Percentiles rank a stretch among this genome's conserved stretches.
These are phyloP conservation scores for Suricata suricatta DNA, from an alignment of 2,113 vertebrate genomes.

Conservation along the genomic window DNA sequence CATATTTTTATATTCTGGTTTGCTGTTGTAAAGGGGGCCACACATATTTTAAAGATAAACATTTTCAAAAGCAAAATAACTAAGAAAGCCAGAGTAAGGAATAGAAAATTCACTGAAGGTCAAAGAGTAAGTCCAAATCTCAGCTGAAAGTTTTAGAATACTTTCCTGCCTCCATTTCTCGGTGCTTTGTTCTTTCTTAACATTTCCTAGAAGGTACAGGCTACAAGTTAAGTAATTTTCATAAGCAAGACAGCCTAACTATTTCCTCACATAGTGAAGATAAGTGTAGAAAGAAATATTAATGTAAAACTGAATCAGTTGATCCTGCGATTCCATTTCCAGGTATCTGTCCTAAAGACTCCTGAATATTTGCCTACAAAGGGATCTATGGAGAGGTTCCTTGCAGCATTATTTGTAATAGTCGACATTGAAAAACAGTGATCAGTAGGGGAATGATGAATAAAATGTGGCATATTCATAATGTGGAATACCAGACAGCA, in stretches of 20 bases:
- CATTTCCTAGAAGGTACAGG: conserved; percentile 12
- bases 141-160: neutral
- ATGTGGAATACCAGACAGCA: neutral
- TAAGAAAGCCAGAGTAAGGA: neutral
- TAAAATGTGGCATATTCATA: neutral
- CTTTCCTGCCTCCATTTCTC: neutral
- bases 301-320: neutral
- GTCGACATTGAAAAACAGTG: neutral
- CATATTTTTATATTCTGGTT: conserved; percentile 47
- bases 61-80: conserved; percentile 50
- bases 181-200: neutral
- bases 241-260: neutral
- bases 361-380: neutral
- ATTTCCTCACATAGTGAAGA: neutral
- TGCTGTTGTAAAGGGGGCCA: neutral
- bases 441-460: neutral
- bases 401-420: neutral
- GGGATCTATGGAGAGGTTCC: neutral
- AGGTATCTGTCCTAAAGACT: neutral
- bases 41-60: conserved; percentile 43
- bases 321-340: neutral
- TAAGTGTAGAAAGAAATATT: neutral
- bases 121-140: neutral
- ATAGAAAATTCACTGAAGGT: neutral
- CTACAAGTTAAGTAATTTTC: neutral